These are phyloP conservation scores for Ophiothrix spiculata DNA, from an alignment of 35 echinoderm and acorn worm species.

Conservation along the genomic window DNA sequence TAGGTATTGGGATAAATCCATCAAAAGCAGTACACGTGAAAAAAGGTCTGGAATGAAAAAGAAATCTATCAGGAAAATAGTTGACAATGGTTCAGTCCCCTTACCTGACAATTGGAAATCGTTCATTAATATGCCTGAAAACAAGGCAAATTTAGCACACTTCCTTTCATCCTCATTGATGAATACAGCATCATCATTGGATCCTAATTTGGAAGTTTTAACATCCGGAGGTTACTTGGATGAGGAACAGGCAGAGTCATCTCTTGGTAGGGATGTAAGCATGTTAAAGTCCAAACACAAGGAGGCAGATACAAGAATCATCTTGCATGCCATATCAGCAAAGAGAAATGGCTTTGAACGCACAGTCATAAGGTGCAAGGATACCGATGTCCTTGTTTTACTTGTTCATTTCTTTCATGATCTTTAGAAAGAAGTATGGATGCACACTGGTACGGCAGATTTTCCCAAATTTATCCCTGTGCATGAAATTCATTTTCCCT, in stretches of 20 bases:
- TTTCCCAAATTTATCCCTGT: too few species aligned
- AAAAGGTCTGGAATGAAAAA: neutral
- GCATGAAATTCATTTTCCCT: too few species aligned
- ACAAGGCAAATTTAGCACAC: neutral
- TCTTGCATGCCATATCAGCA: neutral
- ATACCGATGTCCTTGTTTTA: neutral
- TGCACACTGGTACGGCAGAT: too few species aligned
- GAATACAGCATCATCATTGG: neutral
- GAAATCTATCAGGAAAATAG: neutral
- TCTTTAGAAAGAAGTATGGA: neutral
- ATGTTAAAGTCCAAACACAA: neutral
- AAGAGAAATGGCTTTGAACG: neutral
- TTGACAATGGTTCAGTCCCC: neutral
- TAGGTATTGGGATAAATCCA: neutral
- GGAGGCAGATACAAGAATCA: neutral
- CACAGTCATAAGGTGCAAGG: neutral
- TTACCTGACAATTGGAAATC: neutral
- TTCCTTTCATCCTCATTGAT: neutral
- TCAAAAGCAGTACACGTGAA: neutral
- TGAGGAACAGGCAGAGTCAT: neutral
- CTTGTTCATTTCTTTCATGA: neutral
- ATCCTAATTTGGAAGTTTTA: neutral
- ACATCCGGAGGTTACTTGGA: neutral
- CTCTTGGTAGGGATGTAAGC: neutral
- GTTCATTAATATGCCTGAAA: neutral